These are phyloP conservation scores for Acanthiza pusilla DNA, from an alignment of 2,797 vertebrate species.

Conservation along the genomic window DNA sequence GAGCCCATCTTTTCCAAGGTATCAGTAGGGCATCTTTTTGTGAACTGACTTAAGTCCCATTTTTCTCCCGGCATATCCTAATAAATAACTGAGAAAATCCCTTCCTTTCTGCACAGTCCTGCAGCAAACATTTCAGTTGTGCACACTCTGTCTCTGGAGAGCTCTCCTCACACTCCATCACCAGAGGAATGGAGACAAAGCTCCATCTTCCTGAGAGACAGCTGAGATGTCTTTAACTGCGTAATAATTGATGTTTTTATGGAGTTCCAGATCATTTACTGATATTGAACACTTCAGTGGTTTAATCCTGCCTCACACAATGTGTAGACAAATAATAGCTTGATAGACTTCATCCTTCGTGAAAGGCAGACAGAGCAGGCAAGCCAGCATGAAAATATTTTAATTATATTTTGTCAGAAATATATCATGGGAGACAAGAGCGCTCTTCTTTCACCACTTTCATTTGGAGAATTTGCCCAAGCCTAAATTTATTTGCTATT, in stretches of 20 bases:
- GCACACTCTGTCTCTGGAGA: not conserved
- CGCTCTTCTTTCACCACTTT: not conserved
- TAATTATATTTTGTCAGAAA: constrained; percentile 46
- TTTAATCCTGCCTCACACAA: constrained; percentile 23
- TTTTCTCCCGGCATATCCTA: not conserved
- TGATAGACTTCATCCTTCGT: not conserved
- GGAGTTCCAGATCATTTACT: constrained; percentile 45
- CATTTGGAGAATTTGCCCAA: not conserved
- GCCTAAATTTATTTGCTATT: not conserved
- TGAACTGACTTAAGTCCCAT: not conserved
- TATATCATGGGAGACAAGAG: not conserved
- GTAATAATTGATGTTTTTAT: constrained; percentile 38
- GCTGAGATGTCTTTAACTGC: not conserved
- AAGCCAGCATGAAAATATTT: constrained; percentile 46
- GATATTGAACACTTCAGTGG: constrained; percentile 1
- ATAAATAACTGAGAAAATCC: not conserved
- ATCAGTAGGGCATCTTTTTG: not conserved
- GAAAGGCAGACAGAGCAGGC: not conserved
- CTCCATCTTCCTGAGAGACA: not conserved
- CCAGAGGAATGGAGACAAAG: not conserved
- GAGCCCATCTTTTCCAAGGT: not conserved
- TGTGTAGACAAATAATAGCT: constrained; percentile 18
- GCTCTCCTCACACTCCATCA: not conserved
- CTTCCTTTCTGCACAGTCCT: not conserved
- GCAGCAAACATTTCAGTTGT: not conserved